These are phyloP conservation scores for Eptesicus fuscus DNA, from an alignment of 2,113 vertebrate species.

Conservation along the genomic window DNA sequence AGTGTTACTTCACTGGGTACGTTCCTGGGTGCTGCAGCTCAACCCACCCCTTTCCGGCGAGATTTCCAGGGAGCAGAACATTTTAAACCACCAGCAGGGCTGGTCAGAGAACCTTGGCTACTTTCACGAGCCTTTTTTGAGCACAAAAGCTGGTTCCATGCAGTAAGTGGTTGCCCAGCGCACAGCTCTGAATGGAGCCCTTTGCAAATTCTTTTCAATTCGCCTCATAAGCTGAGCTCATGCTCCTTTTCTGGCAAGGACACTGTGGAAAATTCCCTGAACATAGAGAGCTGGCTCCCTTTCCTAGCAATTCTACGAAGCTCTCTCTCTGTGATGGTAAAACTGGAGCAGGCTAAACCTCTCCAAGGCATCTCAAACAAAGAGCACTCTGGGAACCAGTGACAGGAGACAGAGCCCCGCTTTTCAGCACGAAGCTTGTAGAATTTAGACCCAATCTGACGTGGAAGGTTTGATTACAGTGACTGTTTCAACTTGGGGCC, in stretches of 20 bases:
- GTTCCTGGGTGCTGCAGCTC: neutral
- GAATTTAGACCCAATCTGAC: neutral
- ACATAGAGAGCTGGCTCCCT: constrained; percentile 12
- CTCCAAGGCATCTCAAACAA: neutral
- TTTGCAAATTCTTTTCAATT: constrained; percentile 13
- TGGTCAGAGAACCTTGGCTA: constrained; percentile 19
- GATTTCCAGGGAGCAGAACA: neutral
- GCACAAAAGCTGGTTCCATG: constrained; percentile 26
- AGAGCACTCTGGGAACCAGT: neutral
- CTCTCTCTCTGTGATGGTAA: neutral
- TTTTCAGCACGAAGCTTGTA: neutral
- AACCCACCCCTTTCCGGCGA: neutral
- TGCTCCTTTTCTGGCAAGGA: constrained; percentile 42
- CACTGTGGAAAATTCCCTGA: constrained; percentile 54
- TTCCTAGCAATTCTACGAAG: constrained; percentile 53
- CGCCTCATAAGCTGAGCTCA: constrained; percentile 14
- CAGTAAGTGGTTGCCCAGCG: neutral
- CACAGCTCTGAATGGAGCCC: constrained; percentile 29
- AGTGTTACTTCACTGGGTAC: neutral
- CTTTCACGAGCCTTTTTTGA: neutral
- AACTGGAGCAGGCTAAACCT: neutral
- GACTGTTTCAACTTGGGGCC: neutral
- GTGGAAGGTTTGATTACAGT: neutral
- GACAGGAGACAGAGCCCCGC: neutral
- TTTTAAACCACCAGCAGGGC: neutral